A percentile compares a stretch with the other conserved stretches of the same genome.
These are phyloP conservation scores for Potamarius usumacintae DNA, from an alignment of 2,113 vertebrate species.

Conservation along the genomic window DNA sequence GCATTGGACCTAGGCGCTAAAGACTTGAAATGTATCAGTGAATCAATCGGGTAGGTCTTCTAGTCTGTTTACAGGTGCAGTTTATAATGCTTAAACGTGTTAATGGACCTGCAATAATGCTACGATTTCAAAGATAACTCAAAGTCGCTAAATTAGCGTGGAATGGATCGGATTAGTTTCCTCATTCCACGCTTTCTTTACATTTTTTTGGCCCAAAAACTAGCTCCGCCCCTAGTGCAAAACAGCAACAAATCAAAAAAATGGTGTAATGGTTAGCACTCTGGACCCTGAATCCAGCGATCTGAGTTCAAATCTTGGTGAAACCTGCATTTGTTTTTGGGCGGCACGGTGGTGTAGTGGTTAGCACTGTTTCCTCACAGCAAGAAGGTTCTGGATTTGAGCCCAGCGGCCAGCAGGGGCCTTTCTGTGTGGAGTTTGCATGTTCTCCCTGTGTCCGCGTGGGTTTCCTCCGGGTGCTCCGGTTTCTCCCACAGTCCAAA, in stretches of 20 bases:
- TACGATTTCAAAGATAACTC: neutral
- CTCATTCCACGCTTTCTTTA: neutral
- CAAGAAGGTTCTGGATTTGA: too few relatives aligned
- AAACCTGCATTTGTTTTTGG: slow-evolving; percentile 57
- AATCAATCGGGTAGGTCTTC: neutral
- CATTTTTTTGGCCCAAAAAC: neutral
- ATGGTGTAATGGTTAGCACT: slow-evolving; percentile 85
- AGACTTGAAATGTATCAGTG: neutral
- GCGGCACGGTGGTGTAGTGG: too few relatives aligned
- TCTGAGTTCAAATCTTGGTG: slow-evolving; percentile 94
- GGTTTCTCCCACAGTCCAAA: too few relatives aligned
- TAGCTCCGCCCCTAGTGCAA: neutral
- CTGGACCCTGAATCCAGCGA: slow-evolving; percentile 94
- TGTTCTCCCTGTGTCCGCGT: too few relatives aligned
- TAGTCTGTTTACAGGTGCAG: neutral
- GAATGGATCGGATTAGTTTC: neutral
- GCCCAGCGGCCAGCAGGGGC: too few relatives aligned
- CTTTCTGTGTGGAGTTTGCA: too few relatives aligned
- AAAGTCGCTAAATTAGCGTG: neutral
- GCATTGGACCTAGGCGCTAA: neutral
- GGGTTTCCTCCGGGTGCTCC: too few relatives aligned
- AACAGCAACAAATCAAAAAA: neutral
- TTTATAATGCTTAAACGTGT: neutral
- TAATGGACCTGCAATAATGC: neutral
- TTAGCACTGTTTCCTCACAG: too few relatives aligned